Base-by-base conservation (phyloP, 2,888 invertebrate genomes). In the Agonopterix subpropinquella region DNA sequence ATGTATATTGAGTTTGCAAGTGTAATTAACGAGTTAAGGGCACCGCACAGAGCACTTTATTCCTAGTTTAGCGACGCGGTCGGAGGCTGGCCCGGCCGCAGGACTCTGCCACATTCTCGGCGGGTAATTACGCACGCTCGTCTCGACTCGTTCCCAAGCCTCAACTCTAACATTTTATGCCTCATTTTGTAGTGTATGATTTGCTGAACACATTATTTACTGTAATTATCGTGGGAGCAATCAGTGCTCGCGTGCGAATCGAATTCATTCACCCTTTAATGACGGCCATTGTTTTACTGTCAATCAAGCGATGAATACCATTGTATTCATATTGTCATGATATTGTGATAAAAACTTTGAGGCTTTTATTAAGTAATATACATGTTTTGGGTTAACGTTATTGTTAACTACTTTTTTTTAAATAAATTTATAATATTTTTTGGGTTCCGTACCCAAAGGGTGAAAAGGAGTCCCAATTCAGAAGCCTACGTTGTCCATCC, bases 141-240 rank as follows among this genome's bases (percentile, higher is more conserved):
- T 77, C 75, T 69, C 73, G 74, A 76, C 75, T 76, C 76, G 76
- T 80, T 83, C 78, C 80, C 82, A 82, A 79, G 80, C 77, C 42
- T 42, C 70, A 61, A 69, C 75, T 80, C 73, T 81, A 77, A 79
- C 80, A 77, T 84, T 85, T 84, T 80, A 84, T 81, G 80, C 81
- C 80, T 81, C 78, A 82, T 84, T 82, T 81, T 72, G 76, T 75
- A 79, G 70, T 80, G 71, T 83, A 83, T 84, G 81, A 85, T 85
- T 84, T 85, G 80, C 77, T 75, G 78, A 75, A 78, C 73, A 76
- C 70, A 70, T 77, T 77, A 80, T 76, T 80, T 78, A 70, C 67
- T 70, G 66, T 83, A 80, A 84, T 84, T 82, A 78, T 80, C 80
- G 82, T 84, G 85, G 75, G 85, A 85, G 75, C 67, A 65, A 70